A percentile compares a stretch with the other conserved stretches of the same genome.
Evolutionary conservation across 2,797 vertebrate genomes (phyloP).

Genomic region (Gastrophryne carolinensis): DNA sequence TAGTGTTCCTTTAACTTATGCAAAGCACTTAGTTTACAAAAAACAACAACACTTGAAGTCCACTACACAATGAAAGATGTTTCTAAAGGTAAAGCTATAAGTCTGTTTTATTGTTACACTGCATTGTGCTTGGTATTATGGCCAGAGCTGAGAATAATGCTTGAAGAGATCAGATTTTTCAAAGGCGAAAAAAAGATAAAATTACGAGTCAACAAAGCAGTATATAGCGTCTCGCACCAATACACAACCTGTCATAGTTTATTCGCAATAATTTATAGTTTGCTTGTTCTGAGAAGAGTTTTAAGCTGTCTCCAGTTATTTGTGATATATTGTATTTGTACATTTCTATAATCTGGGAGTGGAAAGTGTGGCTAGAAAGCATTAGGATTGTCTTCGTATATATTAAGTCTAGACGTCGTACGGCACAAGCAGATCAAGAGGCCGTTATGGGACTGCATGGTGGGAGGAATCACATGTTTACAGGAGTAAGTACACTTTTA

Average conservation of each 20-base stretch:
- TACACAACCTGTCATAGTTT: conserved; percentile 4
- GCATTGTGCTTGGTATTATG: background rate
- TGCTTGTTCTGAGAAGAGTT: background rate
- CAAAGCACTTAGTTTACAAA: background rate
- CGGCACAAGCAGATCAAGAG: background rate
- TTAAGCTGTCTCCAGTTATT: conserved; percentile 14
- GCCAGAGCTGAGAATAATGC: background rate
- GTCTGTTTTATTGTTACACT: conserved; percentile 3
- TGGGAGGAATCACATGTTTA: conserved; percentile 25
- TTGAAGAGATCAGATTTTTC: background rate
- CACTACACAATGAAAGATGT: background rate
- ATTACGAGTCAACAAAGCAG: conserved; percentile 26
- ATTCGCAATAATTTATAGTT: conserved; percentile 25
- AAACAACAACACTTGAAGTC: background rate
- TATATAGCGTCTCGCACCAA: conserved; percentile 2
- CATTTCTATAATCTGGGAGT: conserved; percentile 8
- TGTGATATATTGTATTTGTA: conserved; percentile 18
- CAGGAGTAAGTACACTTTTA: conserved; percentile 38
- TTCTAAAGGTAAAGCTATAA: background rate
- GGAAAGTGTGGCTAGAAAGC: background rate
- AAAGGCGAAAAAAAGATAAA: conserved; percentile 16
- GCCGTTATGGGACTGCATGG: conserved; percentile 27
- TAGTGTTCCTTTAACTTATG: background rate
- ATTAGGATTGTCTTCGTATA: conserved; percentile 18
- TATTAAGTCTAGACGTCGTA: conserved; percentile 34